Base-by-base conservation (phyloP, 2,888 invertebrate genomes). In the Laothoe populi region DNA sequence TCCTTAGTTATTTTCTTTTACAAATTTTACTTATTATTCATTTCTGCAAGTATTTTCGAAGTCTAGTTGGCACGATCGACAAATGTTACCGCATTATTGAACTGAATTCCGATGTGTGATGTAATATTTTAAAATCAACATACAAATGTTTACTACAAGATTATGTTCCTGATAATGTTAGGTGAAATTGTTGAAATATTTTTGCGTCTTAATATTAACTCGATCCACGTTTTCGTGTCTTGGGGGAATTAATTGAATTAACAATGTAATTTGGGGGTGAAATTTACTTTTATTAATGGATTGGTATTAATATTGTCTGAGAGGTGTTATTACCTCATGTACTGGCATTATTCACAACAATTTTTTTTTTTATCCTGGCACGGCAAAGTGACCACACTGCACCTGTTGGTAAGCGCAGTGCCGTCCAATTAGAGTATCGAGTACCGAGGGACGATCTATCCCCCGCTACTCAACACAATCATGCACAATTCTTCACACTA, bases 61-160 rank as follows among this genome's bases (percentile, higher is more conserved):
- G 31, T 19, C 16, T 11, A 19, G 53, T 35, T 53, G 31, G 49
- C 26, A 24, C 48, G 45, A 19, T 46, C 19, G 21, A 21, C 45
- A 48, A 48, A 24, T 48, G 48, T 49, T 49, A 49, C 49, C 4
- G 4, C 46, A 46, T 49, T 26, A 49, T 49, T 49, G 16, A 49
- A 31, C 49, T 42, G n/a, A 49, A 49, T 49, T 49, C 26, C 26
- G 42, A n/a, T 13, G n/a, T 1, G 13, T 23, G 21, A 11, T 42
- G n/a, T n/a, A n/a, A n/a, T n/a, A 13, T 42, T 42, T 42, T n/a
- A 0, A 42, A 42, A n/a, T n/a, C 1, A 0, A n/a, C 13, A n/a
- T n/a, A n/a, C n/a, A 42, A 42, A 42, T n/a, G 4, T n/a, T 42
- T n/a, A 42, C n/a, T n/a, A 49, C 13, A 16, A 49, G 31, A 42